Evolutionary conservation across 2,888 invertebrate species (phyloP), one percentile per base, ranked within the genome.

Genomic region (Drosophila meridionalis): DNA sequence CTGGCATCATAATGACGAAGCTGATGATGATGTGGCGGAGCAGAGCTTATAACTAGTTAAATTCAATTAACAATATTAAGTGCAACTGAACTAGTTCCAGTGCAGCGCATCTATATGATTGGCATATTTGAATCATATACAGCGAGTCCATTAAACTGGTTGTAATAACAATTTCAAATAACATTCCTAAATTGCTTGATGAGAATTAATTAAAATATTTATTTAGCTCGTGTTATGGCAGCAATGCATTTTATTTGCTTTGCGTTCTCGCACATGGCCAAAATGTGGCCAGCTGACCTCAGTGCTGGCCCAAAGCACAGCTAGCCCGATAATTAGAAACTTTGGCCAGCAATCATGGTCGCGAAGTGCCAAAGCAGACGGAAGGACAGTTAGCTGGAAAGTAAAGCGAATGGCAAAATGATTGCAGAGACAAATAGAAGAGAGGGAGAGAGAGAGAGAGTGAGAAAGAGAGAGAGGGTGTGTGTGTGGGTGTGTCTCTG

Each of bases 241-340:
- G 52, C 34, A 11, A 20, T 20, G 11, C 20, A 12, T 0, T 36
- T 8, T n/a, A 2, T 20, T 45, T 40, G 12, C 52, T 53, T 64
- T 58, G 38, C 14, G 26, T 20, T 43, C 11, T 4, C 26, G 30
- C 30, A 11, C 48, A 11, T 38, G 28, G 26, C 34, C 50, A 2
- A 34, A 50, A 32, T 50, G 50, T 32, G 45, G 43, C 34, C 45
- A 53, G 36, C 45, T 61, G 45, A 48, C 34, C 60, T 52, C 48
- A 60, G 32, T 40, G 48, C 20, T 28, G 32, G 11, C 14, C 34
- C 42, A 40, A 28, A 55, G 53, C 14, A 42, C 30, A 52, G 56
- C 20, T 40, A 61, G 36, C n/a, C 56, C 30, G 36, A 40, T 64
- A 74, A 74, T 74, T 74, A 69, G 61, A 69, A 45, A 43, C 56